Percentiles rank a stretch among this genome's conserved stretches.
These are phyloP conservation scores for Scaptomyza montana DNA, from an alignment of 1,140 invertebrate genomes.

Conservation along the genomic window DNA sequence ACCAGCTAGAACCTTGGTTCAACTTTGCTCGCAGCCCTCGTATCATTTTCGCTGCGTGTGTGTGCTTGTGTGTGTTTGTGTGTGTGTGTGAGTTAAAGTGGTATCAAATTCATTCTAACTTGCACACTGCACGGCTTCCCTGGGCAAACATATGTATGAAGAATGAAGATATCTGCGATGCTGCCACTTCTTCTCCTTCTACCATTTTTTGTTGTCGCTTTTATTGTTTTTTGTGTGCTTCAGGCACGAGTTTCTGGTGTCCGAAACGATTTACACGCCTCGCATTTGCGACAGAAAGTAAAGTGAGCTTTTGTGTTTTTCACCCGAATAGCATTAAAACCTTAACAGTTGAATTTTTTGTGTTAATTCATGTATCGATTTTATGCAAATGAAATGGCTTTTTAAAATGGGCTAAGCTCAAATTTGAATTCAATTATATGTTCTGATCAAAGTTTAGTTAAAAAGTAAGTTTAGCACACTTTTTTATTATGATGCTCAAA, in stretches of 20 bases:
- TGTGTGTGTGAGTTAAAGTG: slow-evolving; percentile 4
- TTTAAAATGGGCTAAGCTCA: no score
- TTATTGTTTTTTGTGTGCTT: slow-evolving; percentile 33
- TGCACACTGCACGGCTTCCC: slow-evolving; percentile 46
- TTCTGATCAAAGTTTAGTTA: no score
- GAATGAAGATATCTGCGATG: slow-evolving; percentile 49
- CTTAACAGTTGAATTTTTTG: background rate
- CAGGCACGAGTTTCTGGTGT: slow-evolving; percentile 27
- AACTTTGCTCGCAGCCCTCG: slow-evolving; percentile 23
- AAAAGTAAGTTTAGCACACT: no score
- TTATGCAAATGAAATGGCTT: no score
- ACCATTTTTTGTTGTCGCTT: slow-evolving; percentile 18
- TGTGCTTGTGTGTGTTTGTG: background rate
- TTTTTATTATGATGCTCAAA: no score
- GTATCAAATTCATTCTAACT: slow-evolving; percentile 55
- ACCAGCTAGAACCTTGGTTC: background rate
- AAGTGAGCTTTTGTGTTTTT: slow-evolving; percentile 14
- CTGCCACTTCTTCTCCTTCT: slow-evolving; percentile 22
- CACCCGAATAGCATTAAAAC: slow-evolving; percentile 10
- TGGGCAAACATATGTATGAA: slow-evolving; percentile 58
- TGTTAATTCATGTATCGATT: no score
- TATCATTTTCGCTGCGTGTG: slow-evolving; percentile 1
- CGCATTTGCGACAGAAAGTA: slow-evolving; percentile 14
- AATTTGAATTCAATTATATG: no score
- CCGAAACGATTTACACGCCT: slow-evolving; percentile 40